These are phyloP conservation scores for Crenuchus spilurus DNA, from an alignment of 2,797 vertebrate genomes.

Conservation along the genomic window DNA sequence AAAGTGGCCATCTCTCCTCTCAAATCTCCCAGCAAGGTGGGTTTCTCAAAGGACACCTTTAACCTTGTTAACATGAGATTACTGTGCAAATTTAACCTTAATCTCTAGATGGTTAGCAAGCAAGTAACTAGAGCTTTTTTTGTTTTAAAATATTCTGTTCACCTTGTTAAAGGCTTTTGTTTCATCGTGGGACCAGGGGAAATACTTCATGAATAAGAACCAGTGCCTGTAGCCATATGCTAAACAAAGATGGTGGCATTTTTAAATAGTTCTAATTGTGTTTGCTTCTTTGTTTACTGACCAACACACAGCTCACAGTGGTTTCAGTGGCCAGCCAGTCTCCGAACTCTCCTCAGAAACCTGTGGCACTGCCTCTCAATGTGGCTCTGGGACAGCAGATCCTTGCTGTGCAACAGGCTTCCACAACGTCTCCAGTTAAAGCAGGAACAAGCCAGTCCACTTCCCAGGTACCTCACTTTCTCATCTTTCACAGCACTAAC, in stretches of 20 bases:
- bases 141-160: too few species aligned
- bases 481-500: not conserved
- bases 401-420: conserved; percentile 85
- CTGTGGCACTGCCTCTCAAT: conserved; percentile 84
- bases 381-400: conserved; percentile 90
- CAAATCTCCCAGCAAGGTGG: conserved; percentile 96
- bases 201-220: too few species aligned
- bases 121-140: too few species aligned
- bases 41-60: not conserved
- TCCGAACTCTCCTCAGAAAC: conserved; percentile 86
- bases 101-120: too few species aligned
- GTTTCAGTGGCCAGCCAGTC: conserved; percentile 87
- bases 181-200: too few species aligned
- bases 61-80: not conserved
- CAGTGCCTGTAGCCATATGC: too few species aligned
- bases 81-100: too few species aligned
- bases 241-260: too few species aligned
- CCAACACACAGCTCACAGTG: conserved; percentile 80
- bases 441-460: conserved; percentile 78
- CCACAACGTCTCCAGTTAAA: conserved; percentile 85
- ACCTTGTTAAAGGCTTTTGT: too few species aligned
- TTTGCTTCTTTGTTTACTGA: not conserved
- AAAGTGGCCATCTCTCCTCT: conserved; percentile 98
- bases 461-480: conserved; percentile 72
- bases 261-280: too few species aligned